These are phyloP conservation scores for Maconellicoccus hirsutus DNA, from an alignment of 1,140 invertebrate genomes.

Conservation along the genomic window DNA sequence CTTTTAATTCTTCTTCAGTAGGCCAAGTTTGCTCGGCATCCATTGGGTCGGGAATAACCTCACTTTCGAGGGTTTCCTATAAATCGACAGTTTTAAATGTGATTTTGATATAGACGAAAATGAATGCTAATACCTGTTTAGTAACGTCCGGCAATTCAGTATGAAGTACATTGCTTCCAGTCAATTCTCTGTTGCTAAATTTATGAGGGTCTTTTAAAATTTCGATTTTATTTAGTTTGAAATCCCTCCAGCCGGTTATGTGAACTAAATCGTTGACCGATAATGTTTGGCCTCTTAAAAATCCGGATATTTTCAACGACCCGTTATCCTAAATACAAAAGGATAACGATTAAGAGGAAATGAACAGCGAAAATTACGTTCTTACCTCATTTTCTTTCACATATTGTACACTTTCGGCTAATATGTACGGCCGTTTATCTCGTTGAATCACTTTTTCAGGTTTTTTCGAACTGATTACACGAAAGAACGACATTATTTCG, in stretches of 20 bases:
- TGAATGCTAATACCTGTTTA: constrained; percentile 41
- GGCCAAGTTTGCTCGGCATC: constrained; percentile 95
- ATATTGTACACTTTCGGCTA: constrained; percentile 49
- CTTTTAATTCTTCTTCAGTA: constrained; percentile 74
- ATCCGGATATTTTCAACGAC: constrained; percentile 73
- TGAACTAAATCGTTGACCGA: constrained; percentile 82
- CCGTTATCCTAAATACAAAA: constrained; percentile 37
- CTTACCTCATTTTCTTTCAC: not conserved
- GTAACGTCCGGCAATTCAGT: constrained; percentile 51
- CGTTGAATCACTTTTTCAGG: constrained; percentile 56
- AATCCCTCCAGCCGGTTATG: constrained; percentile 82
- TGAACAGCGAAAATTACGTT: not conserved
- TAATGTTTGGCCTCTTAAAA: constrained; percentile 63
- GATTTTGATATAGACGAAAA: not conserved
- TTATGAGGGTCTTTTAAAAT: constrained; percentile 43
- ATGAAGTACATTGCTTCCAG: constrained; percentile 29
- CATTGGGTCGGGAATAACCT: constrained; percentile 80
- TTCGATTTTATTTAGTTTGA: constrained; percentile 76
- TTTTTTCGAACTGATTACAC: constrained; percentile 71
- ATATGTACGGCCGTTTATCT: constrained; percentile 63
- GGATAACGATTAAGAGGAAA: not conserved
- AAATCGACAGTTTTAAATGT: constrained; percentile 18
- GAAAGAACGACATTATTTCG: constrained; percentile 66
- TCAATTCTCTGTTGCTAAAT: constrained; percentile 38
- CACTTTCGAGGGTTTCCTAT: constrained; percentile 58